Evolutionary conservation across 2,888 invertebrate genomes (phyloP), one percentile per base, ranked within the genome.

Genomic region (Lordiphosa andalusiaca): DNA sequence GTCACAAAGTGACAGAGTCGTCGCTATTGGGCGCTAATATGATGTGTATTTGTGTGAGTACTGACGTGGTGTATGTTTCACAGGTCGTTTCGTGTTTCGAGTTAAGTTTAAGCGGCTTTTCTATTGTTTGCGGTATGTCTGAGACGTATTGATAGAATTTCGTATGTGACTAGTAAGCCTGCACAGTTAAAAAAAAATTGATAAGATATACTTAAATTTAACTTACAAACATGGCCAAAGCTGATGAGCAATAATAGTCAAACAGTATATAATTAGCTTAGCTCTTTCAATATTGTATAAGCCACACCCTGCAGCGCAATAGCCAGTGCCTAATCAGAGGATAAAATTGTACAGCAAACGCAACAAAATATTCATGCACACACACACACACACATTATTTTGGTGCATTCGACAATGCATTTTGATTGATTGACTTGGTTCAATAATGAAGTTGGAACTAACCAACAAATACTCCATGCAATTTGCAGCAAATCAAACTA

Each of bases 371-470:
- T 57, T 40, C 48, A 67, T 52, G 48, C 46, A 60, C 37, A 53
- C 16, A 16, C 46, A 60, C 37, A 53, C 16, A 16, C 16, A 16
- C 61, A 42, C 42, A 30, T 30, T 30, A 30, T 30, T 30, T 30
- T 30, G 30, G 9, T 30, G 30, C 30, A 30, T 30, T 35, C 23
- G 50, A 42, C 46, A 55, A 71, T 75, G 54, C 51, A 63, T 68
- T 66, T 70, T 72, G 77, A 77, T 76, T 73, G 78, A 76, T 75
- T 69, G 55, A 48, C 46, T 13, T 56, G 21, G 36, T 57, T 67
- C 49, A 62, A 73, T 78, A 78, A 75, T 73, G 75, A 76, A 76
- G 76, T 78, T 66, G 62, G n/a, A 46, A 44, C 16, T 37, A n/a
- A 38, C 16, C 49, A 16, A n/a, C 33, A 71, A 73, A 58, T 67